A percentile compares a stretch with the other conserved stretches of the same genome.
phyloP scores from a whole-genome alignment of 2,888 invertebrate species.

The Eucera pruinosa region DNA sequence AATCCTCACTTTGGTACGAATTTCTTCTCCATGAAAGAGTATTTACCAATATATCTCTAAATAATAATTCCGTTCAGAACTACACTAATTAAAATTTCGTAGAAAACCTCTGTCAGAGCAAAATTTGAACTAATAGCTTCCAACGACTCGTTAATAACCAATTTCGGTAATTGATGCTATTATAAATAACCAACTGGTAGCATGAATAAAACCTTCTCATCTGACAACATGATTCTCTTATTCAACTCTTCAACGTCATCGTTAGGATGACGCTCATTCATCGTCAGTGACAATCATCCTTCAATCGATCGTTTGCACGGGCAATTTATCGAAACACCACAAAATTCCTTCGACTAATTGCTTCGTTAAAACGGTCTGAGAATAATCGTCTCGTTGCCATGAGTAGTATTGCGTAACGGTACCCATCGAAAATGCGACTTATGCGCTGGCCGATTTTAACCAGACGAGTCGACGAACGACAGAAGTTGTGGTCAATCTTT shows the following conservation, averaged over 20 bases:
- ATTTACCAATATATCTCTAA: not conserved
- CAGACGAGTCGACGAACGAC: conserved; percentile 3
- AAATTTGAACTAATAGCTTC: not conserved
- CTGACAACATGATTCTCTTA: not conserved
- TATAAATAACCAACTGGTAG: not conserved
- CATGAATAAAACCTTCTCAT: conserved; percentile 3
- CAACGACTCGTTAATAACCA: not conserved
- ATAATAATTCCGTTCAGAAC: no score
- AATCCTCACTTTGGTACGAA: no score
- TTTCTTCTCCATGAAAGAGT: no score
- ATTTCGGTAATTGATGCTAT: not conserved
- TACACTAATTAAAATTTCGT: not conserved
- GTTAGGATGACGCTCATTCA: not conserved
- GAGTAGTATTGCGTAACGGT: conserved; percentile 61
- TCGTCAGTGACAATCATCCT: conserved; percentile 17
- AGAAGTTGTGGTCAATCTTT: conserved; percentile 1
- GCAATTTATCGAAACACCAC: conserved; percentile 45
- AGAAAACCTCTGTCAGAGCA: no score
- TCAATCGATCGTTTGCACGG: conserved; percentile 25
- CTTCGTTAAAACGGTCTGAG: conserved; percentile 53
- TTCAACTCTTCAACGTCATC: not conserved
- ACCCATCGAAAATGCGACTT: conserved; percentile 29
- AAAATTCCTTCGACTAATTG: conserved; percentile 58
- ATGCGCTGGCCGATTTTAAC: conserved; percentile 32
- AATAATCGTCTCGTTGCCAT: conserved; percentile 48